Conservation (phyloP, 2,113 vertebrate genomes). For the Neogobius melanostomus region DNA sequence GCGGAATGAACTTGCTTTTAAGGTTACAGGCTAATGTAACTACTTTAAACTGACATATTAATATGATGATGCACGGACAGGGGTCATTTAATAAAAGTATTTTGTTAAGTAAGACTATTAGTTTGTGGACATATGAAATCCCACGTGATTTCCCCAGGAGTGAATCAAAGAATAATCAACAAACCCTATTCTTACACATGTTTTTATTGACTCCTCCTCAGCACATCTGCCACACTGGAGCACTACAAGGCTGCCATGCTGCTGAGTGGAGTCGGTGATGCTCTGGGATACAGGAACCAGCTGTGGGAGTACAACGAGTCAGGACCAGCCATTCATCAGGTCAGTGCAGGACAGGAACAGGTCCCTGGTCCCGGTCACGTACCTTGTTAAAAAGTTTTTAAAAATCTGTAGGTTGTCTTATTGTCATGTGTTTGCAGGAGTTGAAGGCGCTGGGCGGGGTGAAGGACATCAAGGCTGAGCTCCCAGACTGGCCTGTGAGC, state of each 20-base stretch:
- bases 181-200: no score
- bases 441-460: slow-evolving; percentile 79
- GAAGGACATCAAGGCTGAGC: slow-evolving; percentile 67
- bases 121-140: no score
- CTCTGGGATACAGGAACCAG: slow-evolving; percentile 79
- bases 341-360: slow-evolving; percentile 16
- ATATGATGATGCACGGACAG: no score
- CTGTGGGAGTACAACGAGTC: slow-evolving; percentile 84
- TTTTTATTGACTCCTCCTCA: not conserved
- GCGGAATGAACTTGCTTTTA: no score
- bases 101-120: no score
- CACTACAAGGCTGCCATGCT: slow-evolving; percentile 80
- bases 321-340: slow-evolving; percentile 78
- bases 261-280: slow-evolving; percentile 82
- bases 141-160: no score
- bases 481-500: slow-evolving; percentile 84
- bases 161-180: no score
- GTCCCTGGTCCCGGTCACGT: no score
- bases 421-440: slow-evolving; percentile 55
- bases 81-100: no score
- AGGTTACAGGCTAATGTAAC: no score
- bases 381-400: not conserved
- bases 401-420: not conserved
- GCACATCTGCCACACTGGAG: slow-evolving; percentile 55
- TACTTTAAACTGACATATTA: no score